These are phyloP conservation scores for Aelia acuminata DNA, from an alignment of 2,888 invertebrate species.

Conservation along the genomic window DNA sequence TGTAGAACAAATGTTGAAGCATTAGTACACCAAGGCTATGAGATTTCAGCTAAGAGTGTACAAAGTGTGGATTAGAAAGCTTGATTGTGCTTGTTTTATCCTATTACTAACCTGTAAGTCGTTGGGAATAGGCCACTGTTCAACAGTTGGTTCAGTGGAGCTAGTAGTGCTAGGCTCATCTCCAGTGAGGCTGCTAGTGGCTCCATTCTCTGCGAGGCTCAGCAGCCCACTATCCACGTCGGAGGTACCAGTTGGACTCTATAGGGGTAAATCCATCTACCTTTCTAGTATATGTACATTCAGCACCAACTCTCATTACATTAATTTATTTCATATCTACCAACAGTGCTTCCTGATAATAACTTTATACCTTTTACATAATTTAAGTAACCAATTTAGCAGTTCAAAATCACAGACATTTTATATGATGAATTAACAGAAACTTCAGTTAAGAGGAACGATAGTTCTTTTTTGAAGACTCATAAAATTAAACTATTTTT, in stretches of 20 bases:
- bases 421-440: no score
- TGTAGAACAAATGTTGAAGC: not conserved
- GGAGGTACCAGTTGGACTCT: constrained; percentile 55
- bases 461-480: no score
- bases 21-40: not conserved
- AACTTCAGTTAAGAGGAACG: no score
- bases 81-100: constrained; percentile 43
- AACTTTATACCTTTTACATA: no score
- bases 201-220: constrained; percentile 57
- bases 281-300: constrained; percentile 50
- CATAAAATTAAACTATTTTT: no score
- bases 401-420: no score
- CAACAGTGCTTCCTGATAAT: not conserved
- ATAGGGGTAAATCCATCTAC: constrained; percentile 52
- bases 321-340: constrained; percentile 23
- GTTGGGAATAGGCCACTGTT: constrained; percentile 52
- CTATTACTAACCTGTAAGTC: constrained; percentile 59
- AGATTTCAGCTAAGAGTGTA: constrained; percentile 8
- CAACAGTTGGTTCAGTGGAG: constrained; percentile 45
- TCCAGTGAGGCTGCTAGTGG: constrained; percentile 51
- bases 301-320: constrained; percentile 32
- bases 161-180: constrained; percentile 56
- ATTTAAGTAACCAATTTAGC: no score
- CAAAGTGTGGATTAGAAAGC: not conserved
- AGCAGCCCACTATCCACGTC: constrained; percentile 57